Base-by-base conservation (phyloP, 2,888 invertebrate species). In the Cenopis cana region DNA sequence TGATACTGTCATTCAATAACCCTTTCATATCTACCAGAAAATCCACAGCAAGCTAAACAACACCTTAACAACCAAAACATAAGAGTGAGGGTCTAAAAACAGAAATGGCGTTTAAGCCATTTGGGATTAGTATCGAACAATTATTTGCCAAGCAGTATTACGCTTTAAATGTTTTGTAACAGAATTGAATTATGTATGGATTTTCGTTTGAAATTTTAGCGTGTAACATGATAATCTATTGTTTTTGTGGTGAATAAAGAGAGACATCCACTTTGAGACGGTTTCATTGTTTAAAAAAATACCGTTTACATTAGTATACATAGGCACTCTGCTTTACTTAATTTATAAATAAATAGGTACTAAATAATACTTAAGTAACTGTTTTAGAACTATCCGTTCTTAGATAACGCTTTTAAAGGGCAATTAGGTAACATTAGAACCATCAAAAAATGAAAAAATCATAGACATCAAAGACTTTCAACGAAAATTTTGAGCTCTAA, bases 1-100 rank as follows among this genome's bases (percentile, higher is more conserved):
- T 87, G 89, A 93, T 92, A 91, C 88, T 85, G 87, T 90, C 88
- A 89, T 88, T 90, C 89, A 89, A 88, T 89, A 89, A 89, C 91
- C 89, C 89, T 87, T 91, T 89, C 82, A 79, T 83, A 85, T 83
- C 76, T 73, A 41, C 46, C 41, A 67, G 33, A 61, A 61, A 61
- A 18, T 29, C 3, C 36, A 29, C 33, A 8, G 5, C 38, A 65
- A 41, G 38, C 3, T 2, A 83, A 80, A 74, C 65, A n/a, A 1
- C 73, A 78, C 77, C 66, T 62, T 77, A 77, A 62, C 0, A 0
- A 0, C 2, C 2, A 0, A 0, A 0, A 0, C 0, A 12, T 65
- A 79, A 66, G 73, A 69, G 60, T 50, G 0, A 74, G 68, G 72
- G 75, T 81, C 9, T 0, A 59, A 69, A 57, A 33, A 3, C 33